Base-by-base conservation (phyloP, 2,888 invertebrate genomes). In the Cheilosia vernalis region DNA sequence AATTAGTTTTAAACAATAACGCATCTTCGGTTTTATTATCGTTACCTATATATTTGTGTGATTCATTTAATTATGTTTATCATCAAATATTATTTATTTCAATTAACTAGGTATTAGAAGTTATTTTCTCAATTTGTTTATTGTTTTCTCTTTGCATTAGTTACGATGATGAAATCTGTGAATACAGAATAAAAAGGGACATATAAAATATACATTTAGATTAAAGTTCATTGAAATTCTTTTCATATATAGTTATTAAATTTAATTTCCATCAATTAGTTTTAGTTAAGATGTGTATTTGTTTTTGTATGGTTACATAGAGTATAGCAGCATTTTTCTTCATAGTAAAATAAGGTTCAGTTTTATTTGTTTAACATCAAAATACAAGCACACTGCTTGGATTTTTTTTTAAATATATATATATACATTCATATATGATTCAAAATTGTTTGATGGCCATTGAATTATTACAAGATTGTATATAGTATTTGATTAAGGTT, bases 201-300 rank as follows among this genome's bases (percentile, higher is more conserved):
- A 83, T 83, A 83, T 83, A 83, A 83, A 83, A 83, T 83, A 83
- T 83, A 83, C 83, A 83, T 83, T 83, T 83, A 83, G 83, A 83
- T 83, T 79, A 51, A 83, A 83, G 63, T 56, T 83, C 44, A 70
- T 61, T 77, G 30, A 82, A 66, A 49, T 60, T 66, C 13, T 42
- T 47, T 72, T 77, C 30, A 72, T 49, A 47, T 24, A 49, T 33
- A 63, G 17, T 37, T 4, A 72, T 58, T 79, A 55, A 79, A 67
- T 73, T 67, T 27, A 24, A 49, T 30, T 66, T 56, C 49, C 66
- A 56, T 10, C 17, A 60, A 27, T 30, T 30, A 10, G 19, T 37
- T 37, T 66, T 66, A 72, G 58, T 64, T 61, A 67, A 72, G 53
- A 61, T 21, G 40, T 42, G 40, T 70, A 49, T 64, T 64, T 44